These are phyloP conservation scores for Caenorhabditis briggsae DNA, from an alignment of 1,140 invertebrate genomes.

Conservation along the genomic window DNA sequence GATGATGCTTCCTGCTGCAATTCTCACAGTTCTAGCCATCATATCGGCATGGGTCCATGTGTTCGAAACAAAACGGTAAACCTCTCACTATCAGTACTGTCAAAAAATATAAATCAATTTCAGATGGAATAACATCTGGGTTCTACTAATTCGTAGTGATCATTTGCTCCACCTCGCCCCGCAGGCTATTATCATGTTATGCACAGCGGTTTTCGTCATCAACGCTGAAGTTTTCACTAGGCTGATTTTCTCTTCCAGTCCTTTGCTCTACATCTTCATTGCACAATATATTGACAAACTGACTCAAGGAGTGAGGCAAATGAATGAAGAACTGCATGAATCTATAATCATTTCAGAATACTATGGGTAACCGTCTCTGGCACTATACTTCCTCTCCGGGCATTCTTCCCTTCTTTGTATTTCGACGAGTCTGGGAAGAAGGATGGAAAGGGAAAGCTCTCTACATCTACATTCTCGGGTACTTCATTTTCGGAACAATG, in stretches of 20 bases:
- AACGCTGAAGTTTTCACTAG: conserved; percentile 60
- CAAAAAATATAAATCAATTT: neutral
- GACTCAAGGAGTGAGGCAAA: conserved; percentile 30
- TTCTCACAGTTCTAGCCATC: conserved; percentile 18
- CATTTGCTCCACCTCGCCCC: conserved; percentile 26
- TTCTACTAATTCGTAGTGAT: neutral
- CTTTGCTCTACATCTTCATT: conserved; percentile 50
- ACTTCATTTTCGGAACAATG: conserved; percentile 53
- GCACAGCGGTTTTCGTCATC: conserved; percentile 31
- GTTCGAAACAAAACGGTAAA: neutral
- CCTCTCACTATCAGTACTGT: too few relatives aligned
- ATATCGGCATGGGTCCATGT: neutral
- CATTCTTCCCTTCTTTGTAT: conserved; percentile 28
- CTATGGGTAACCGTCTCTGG: conserved; percentile 4
- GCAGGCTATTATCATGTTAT: conserved; percentile 31
- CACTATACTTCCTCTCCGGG: conserved; percentile 1
- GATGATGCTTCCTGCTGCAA: conserved; percentile 52
- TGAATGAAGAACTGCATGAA: neutral
- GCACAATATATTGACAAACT: conserved; percentile 41
- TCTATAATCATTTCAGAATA: neutral
- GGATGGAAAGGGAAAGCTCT: conserved; percentile 27
- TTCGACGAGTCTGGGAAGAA: conserved; percentile 32
- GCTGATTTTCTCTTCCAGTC: conserved; percentile 56
- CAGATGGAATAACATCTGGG: conserved; percentile 39
- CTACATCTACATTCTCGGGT: conserved; percentile 55